A percentile compares a stretch with the other conserved stretches of the same genome.
Evolutionary conservation across 2,888 invertebrate genomes (phyloP).

Genomic region (Labia minor): DNA sequence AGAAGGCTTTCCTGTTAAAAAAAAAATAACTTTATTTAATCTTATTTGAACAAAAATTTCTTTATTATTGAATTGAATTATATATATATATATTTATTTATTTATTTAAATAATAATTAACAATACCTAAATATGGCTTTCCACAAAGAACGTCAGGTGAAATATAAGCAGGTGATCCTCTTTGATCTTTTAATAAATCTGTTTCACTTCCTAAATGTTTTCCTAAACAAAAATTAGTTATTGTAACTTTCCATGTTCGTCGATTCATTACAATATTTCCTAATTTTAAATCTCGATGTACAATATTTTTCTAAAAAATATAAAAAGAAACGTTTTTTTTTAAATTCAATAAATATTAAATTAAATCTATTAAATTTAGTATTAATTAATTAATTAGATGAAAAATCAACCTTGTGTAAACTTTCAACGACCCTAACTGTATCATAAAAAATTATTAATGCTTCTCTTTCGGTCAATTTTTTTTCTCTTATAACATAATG

Average conservation of each 20-base stretch:
- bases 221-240: constrained; percentile 68
- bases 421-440: constrained; percentile 61
- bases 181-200: constrained; percentile 59
- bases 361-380: neutral
- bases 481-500: constrained; percentile 67
- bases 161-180: constrained; percentile 71
- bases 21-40: too few species aligned
- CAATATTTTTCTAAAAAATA: constrained; percentile 55
- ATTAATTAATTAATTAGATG: neutral
- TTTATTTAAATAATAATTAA: too few species aligned
- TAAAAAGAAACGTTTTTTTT: neutral
- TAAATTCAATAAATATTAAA: neutral
- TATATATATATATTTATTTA: too few species aligned
- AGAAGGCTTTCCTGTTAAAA: constrained; percentile 49
- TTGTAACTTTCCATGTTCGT: constrained; percentile 46
- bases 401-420: constrained; percentile 53
- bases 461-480: constrained; percentile 61
- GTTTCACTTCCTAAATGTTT: constrained; percentile 62
- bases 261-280: constrained; percentile 66
- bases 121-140: constrained; percentile 57
- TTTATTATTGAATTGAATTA: neutral
- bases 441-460: constrained; percentile 60
- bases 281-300: constrained; percentile 64
- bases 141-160: constrained; percentile 68
- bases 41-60: too few species aligned